phyloP scores from a whole-genome alignment of 2,797 vertebrate species.

The Chaunax sp. region DNA sequence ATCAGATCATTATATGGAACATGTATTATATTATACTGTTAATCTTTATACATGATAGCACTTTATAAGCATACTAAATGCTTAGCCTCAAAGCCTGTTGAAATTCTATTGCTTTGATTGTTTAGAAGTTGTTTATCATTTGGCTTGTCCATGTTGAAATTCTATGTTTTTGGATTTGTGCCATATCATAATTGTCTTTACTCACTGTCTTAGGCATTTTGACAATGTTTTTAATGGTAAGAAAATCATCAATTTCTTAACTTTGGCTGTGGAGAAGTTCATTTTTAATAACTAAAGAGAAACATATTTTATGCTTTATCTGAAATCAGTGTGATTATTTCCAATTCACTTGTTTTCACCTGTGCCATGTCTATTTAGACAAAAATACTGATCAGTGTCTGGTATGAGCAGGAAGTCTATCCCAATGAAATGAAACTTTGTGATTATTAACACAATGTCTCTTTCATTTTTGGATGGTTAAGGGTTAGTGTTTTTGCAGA shows the following conservation, averaged over 20 bases:
- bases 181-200: constrained; percentile 76
- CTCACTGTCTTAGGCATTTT: constrained; percentile 73
- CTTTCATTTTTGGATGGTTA: constrained; percentile 5
- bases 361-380: background rate
- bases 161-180: constrained; percentile 73
- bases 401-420: background rate
- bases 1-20: constrained; percentile 64
- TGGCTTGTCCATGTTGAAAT: constrained; percentile 76
- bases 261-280: constrained; percentile 80
- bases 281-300: constrained; percentile 85
- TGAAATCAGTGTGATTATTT: constrained; percentile 68
- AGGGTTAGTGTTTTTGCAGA: background rate
- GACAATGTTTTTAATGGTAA: constrained; percentile 80
- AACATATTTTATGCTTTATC: constrained; percentile 82
- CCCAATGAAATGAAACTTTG: background rate
- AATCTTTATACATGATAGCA: constrained; percentile 81
- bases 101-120: constrained; percentile 71
- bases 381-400: constrained; percentile 16
- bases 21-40: constrained; percentile 70
- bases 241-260: constrained; percentile 78
- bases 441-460: background rate
- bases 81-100: constrained; percentile 77
- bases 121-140: constrained; percentile 66
- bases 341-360: constrained; percentile 8
- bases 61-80: constrained; percentile 85